Conservation (phyloP, 2,888 invertebrate genomes). For the Cheilosia vulpina region DNA sequence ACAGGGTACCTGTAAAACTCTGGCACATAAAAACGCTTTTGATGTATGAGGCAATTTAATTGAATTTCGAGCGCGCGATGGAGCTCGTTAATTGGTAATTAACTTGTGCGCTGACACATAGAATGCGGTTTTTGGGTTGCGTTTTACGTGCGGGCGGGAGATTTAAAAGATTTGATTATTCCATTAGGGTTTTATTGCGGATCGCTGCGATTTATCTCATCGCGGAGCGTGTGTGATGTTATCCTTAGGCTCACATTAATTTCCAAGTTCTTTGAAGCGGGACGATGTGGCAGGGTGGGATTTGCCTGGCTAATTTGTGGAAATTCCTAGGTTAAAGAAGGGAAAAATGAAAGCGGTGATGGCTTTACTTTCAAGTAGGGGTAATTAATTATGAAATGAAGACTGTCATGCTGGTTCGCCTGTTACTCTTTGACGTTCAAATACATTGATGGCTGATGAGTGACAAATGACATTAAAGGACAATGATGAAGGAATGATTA, state of each 20-base stretch:
- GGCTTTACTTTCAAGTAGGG: background rate
- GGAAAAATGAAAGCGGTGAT: background rate
- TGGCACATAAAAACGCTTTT: slow-evolving; percentile 37
- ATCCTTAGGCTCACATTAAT: slow-evolving; percentile 36
- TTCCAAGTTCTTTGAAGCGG: slow-evolving; percentile 1
- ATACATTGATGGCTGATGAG: too few relatives aligned
- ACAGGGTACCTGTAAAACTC: background rate
- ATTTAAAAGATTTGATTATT: slow-evolving; percentile 45
- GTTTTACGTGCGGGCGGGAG: background rate
- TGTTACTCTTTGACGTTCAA: too few relatives aligned
- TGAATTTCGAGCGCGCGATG: slow-evolving; percentile 60
- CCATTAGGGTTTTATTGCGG: slow-evolving; percentile 29
- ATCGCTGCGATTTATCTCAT: slow-evolving; percentile 14
- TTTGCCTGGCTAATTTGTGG: slow-evolving; percentile 13
- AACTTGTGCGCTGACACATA: slow-evolving; percentile 30
- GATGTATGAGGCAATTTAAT: slow-evolving; percentile 47
- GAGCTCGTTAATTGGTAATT: slow-evolving; percentile 60
- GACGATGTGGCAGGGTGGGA: background rate
- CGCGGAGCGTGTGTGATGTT: slow-evolving; percentile 13
- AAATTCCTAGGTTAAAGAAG: background rate
- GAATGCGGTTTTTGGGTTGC: background rate
- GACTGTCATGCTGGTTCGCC: too few relatives aligned
- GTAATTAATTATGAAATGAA: background rate
- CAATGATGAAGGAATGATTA: too few relatives aligned
- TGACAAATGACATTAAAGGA: too few relatives aligned